Conservation (phyloP, 2,797 vertebrate species). For the Triplophysa yarkandensis region DNA sequence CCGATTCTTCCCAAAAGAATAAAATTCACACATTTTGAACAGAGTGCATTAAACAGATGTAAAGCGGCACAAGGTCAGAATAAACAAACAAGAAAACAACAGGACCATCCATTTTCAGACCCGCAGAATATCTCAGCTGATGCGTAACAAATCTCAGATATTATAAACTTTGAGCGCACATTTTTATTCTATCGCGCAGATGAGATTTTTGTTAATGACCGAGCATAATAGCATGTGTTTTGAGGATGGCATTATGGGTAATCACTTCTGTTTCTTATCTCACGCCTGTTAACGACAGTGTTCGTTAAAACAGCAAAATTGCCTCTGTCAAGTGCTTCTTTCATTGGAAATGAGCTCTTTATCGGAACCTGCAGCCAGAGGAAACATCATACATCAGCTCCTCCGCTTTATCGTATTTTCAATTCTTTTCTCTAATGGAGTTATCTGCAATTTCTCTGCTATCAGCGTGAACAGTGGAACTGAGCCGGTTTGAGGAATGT, state of each 20-base stretch:
- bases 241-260: slow-evolving; percentile 40
- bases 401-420: slow-evolving; percentile 53
- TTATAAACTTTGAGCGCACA: neutral
- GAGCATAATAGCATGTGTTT: slow-evolving; percentile 28
- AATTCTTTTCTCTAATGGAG: slow-evolving; percentile 55
- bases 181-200: slow-evolving; percentile 22
- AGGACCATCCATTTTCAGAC: neutral
- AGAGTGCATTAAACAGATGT: neutral
- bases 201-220: slow-evolving; percentile 35
- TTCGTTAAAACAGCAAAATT: slow-evolving; percentile 61
- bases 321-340: slow-evolving; percentile 58
- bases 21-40: neutral
- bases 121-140: neutral
- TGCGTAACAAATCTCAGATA: slow-evolving; percentile 14
- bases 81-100: slow-evolving; percentile 3
- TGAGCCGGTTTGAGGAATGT: slow-evolving; percentile 71
- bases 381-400: slow-evolving; percentile 53
- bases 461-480: slow-evolving; percentile 55
- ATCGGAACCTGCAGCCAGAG: slow-evolving; percentile 50
- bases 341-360: slow-evolving; percentile 57
- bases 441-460: slow-evolving; percentile 49
- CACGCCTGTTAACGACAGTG: slow-evolving; percentile 50
- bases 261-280: slow-evolving; percentile 52
- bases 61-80: slow-evolving; percentile 14
- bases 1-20: neutral